Evolutionary conservation across 1,140 invertebrate species (phyloP).

Genomic region (Elysia chlorotica): DNA sequence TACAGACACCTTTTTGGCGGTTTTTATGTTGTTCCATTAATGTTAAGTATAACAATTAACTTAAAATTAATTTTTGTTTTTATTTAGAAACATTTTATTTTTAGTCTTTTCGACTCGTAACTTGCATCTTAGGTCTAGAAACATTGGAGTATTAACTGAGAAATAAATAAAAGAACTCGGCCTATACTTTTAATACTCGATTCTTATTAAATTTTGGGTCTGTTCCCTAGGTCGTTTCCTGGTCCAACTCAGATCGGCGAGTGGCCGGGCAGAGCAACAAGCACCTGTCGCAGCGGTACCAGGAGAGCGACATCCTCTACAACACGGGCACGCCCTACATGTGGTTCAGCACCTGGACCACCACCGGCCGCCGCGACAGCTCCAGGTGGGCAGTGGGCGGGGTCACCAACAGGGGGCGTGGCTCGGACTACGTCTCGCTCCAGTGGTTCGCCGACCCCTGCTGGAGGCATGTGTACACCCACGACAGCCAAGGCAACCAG

Average conservation of each 20-base stretch:
- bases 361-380: slow-evolving; percentile 30
- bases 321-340: slow-evolving; percentile 31
- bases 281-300: slow-evolving; percentile 31
- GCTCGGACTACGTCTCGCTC: slow-evolving; percentile 31
- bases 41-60: no score
- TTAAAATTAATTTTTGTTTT: no score
- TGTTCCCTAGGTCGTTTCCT: slow-evolving; percentile 20
- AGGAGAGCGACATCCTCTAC: slow-evolving; percentile 30
- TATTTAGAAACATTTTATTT: no score
- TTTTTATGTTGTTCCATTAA: no score
- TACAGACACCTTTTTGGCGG: no score
- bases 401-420: slow-evolving; percentile 25
- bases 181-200: no score
- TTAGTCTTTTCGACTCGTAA: no score
- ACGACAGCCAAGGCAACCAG: slow-evolving; percentile 25
- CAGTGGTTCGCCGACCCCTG: slow-evolving; percentile 33
- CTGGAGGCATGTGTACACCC: slow-evolving; percentile 29
- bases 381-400: slow-evolving; percentile 34
- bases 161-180: no score
- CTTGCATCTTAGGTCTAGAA: no score
- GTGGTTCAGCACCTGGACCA: slow-evolving; percentile 32
- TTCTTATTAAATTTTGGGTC: no score
- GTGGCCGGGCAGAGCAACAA: slow-evolving; percentile 32
- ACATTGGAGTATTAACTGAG: no score
- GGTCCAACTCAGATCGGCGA: slow-evolving; percentile 23